Base-by-base conservation (phyloP, 2,797 vertebrate species). In the Acanthopagrus latus region DNA sequence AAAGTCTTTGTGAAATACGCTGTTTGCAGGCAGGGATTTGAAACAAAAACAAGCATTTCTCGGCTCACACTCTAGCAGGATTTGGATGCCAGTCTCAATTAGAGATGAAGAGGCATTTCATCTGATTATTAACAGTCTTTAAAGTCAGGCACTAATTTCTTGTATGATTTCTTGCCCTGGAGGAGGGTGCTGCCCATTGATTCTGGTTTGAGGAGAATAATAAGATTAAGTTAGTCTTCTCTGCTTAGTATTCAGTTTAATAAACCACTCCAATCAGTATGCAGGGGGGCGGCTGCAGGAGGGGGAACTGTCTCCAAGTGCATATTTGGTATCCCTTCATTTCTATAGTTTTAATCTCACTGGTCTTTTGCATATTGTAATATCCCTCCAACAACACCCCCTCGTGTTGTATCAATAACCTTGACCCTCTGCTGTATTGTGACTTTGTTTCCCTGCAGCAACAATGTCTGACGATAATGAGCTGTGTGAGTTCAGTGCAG, bases 221-320 rank as follows among this genome's bases (percentile, higher is more conserved):
- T 64, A 74, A 55, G 48, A 68, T 71, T 67, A 38, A 64, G 25
- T 83, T 72, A 71, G 71, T 72, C 10, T 12, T 56, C 25, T 82
- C 77, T 71, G 55, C 54, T 89, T 86, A 59, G 74, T 72, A 81
- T 90, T 86, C 82, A 65, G 48, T 87, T 77, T 81, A 86, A 82
- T 74, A 79, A 83, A 78, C 65, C 59, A 58, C 43, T 74, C 16
- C 27, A 51, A 83, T 90, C 83, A 79, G 84, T 78, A 86, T 88
- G 79, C 88, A 84, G 73, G 44, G 7, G 63, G 62, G 17, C 3
- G 51, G 64, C 57, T 71, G 55, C 67, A 69, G 80, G 63, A 75
- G 55, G 60, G 50, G 25, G 73, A 78, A 75, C 68, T 59, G 70
- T 80, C 80, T 71, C 17, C 50, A 21, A 75, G 57, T 64, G 69